Evolutionary conservation across 2,113 vertebrate species (phyloP).

Genomic region (Plecturocebus donacophilus): DNA sequence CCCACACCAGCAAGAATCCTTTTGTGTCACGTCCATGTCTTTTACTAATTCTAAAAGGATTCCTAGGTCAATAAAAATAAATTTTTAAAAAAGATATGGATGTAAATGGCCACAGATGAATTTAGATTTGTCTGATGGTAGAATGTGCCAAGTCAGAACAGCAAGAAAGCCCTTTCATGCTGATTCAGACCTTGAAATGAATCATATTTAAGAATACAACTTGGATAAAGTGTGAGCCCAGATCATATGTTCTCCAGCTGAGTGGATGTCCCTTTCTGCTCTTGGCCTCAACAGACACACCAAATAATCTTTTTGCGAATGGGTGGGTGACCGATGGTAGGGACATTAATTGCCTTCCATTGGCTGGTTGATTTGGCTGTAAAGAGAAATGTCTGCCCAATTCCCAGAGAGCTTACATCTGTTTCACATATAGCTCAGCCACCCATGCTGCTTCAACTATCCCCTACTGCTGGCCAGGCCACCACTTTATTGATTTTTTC

Average conservation of each 20-base stretch:
- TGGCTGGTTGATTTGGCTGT: constrained; percentile 85
- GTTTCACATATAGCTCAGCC: constrained; percentile 87
- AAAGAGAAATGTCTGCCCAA: constrained; percentile 82
- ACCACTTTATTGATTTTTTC: constrained; percentile 84
- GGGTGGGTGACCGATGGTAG: constrained; percentile 65
- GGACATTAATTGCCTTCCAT: constrained; percentile 84
- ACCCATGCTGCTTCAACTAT: constrained; percentile 85
- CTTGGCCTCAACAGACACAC: constrained; percentile 37
- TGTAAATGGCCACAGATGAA: constrained; percentile 60
- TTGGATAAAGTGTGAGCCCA: constrained; percentile 35
- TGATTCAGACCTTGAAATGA: constrained; percentile 62
- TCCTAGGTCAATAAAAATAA: constrained; percentile 18
- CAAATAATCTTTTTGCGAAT: neutral
- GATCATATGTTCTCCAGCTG: constrained; percentile 66
- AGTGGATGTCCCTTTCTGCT: constrained; percentile 59
- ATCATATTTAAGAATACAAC: constrained; percentile 51
- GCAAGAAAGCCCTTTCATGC: constrained; percentile 54
- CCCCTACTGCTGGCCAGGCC: constrained; percentile 84
- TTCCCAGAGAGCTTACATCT: constrained; percentile 86
- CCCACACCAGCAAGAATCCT: neutral
- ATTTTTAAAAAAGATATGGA: neutral
- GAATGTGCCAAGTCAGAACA: constrained; percentile 25
- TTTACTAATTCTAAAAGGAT: constrained; percentile 39
- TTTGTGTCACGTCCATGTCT: neutral
- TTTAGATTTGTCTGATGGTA: constrained; percentile 49